Evolutionary conservation across 2,888 invertebrate genomes (phyloP).

Genomic region (Bombylius discolor): DNA sequence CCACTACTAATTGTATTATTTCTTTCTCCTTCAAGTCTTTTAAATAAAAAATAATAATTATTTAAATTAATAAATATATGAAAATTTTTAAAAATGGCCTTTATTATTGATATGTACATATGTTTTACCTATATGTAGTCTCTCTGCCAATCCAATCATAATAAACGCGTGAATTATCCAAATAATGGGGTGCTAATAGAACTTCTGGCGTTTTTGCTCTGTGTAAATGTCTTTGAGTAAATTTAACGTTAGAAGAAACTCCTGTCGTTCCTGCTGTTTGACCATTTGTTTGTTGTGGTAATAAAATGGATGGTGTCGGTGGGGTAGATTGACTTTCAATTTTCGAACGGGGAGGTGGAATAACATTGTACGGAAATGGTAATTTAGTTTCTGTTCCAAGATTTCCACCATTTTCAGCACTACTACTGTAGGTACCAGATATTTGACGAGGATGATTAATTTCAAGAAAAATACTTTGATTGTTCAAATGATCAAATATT

Average conservation of each 20-base stretch:
- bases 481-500: slow-evolving; percentile 23
- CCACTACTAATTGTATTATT: slow-evolving; percentile 17
- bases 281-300: slow-evolving; percentile 14
- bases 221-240: slow-evolving; percentile 32
- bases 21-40: slow-evolving; percentile 10
- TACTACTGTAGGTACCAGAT: slow-evolving; percentile 18
- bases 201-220: slow-evolving; percentile 66
- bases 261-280: slow-evolving; percentile 9
- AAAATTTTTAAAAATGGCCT: no score
- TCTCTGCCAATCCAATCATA: slow-evolving; percentile 39
- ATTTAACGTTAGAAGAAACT: slow-evolving; percentile 10
- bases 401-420: slow-evolving; percentile 16
- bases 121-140: slow-evolving; percentile 12
- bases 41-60: not conserved
- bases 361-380: slow-evolving; percentile 38
- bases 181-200: slow-evolving; percentile 59
- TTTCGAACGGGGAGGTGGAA: slow-evolving; percentile 47
- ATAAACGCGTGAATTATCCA: slow-evolving; percentile 34
- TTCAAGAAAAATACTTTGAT: slow-evolving; percentile 19
- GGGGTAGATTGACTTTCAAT: slow-evolving; percentile 21
- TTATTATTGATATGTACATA: not conserved
- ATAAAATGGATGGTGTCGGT: slow-evolving; percentile 16
- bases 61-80: not conserved
- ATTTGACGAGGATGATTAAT: slow-evolving; percentile 20
- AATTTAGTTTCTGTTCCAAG: slow-evolving; percentile 16